Evolutionary conservation across 2,888 invertebrate species (phyloP).

Genomic region (Penaeus monodon): DNA sequence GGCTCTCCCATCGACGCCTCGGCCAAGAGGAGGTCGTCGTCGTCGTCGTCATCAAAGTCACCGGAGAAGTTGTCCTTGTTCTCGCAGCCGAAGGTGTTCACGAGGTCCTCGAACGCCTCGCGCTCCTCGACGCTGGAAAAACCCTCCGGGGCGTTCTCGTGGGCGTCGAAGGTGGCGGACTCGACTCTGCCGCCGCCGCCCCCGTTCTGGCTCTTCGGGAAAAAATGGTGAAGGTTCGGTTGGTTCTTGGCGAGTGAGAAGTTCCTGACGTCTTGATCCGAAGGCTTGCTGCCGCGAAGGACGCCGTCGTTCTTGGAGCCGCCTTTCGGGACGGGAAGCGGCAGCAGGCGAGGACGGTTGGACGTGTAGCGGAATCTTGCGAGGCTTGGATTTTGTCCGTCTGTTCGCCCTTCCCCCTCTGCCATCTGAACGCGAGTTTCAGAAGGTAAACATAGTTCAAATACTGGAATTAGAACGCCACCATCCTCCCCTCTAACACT

Average conservation of each 20-base stretch:
- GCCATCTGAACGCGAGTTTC: neutral
- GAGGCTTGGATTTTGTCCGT: neutral
- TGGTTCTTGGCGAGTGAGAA: too few relatives aligned
- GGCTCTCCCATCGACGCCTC: too few relatives aligned
- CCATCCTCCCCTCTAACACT: too few relatives aligned
- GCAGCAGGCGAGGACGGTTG: slow-evolving; percentile 14
- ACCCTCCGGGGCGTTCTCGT: too few relatives aligned
- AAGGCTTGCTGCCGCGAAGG: neutral
- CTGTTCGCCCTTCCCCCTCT: neutral
- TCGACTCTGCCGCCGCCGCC: too few relatives aligned
- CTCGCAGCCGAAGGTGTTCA: neutral
- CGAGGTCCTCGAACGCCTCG: too few relatives aligned
- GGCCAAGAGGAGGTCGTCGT: neutral
- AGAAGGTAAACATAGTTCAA: neutral
- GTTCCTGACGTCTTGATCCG: too few relatives aligned
- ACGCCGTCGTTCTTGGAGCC: neutral
- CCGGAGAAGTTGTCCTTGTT: slow-evolving; percentile 18
- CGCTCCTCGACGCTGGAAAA: too few relatives aligned
- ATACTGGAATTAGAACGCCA: neutral
- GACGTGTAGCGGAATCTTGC: slow-evolving; percentile 37
- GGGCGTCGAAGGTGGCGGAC: too few relatives aligned
- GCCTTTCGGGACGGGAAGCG: slow-evolving; percentile 5
- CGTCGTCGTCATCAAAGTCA: neutral
- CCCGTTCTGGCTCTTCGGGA: too few relatives aligned
- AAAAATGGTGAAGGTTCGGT: too few relatives aligned